These are phyloP conservation scores for Tridacna gigas DNA, from an alignment of 2,888 invertebrate genomes.

Conservation along the genomic window DNA sequence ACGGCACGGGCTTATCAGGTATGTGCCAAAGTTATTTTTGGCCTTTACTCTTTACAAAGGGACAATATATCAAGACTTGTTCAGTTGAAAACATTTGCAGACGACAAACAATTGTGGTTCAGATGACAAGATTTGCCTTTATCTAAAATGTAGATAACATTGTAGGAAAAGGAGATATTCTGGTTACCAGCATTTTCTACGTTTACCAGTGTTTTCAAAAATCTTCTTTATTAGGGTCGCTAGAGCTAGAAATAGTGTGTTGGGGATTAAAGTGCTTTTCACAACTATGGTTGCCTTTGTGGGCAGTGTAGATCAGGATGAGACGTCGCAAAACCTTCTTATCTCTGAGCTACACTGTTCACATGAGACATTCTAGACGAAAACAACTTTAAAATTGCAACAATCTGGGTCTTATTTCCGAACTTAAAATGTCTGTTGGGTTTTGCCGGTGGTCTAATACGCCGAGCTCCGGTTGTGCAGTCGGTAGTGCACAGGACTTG, in stretches of 20 bases:
- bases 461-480: no score
- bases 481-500: no score
- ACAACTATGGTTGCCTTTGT: neutral
- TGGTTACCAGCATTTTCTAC: neutral
- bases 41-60: no score
- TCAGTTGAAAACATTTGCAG: neutral
- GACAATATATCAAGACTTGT: neutral
- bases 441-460: no score
- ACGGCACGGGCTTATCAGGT: conserved; percentile 11
- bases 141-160: neutral
- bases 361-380: no score
- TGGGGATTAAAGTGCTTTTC: neutral
- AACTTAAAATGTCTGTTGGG: no score
- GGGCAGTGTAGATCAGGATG: no score
- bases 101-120: neutral
- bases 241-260: neutral
- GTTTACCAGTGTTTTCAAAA: neutral
- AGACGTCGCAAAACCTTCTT: no score
- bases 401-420: no score
- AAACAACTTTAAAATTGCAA: no score
- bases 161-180: neutral
- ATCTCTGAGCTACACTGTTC: no score
- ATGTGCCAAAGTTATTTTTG: neutral
- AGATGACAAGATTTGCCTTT: no score
- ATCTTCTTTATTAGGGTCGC: neutral